A percentile compares a stretch with the other conserved stretches of the same genome.
These are phyloP conservation scores for Bambusicola thoracicus DNA, from an alignment of 2,113 vertebrate species.

Conservation along the genomic window DNA sequence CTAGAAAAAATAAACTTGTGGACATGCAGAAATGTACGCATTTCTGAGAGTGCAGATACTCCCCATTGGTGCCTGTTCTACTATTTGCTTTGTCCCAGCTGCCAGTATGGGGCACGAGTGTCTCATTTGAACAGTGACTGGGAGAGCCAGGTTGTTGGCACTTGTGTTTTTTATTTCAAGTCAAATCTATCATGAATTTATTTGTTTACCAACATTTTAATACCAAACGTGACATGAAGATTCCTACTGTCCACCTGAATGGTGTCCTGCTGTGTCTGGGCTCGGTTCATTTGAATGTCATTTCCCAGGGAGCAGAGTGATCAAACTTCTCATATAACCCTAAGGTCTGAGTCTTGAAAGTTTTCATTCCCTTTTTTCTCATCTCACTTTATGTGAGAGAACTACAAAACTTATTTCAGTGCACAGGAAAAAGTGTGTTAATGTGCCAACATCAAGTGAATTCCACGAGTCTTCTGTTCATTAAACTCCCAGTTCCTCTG, in stretches of 20 bases:
- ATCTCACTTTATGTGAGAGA: conserved; percentile 42
- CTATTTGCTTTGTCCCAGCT: not conserved
- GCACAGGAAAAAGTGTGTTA: conserved; percentile 75
- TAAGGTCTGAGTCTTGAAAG: conserved; percentile 23
- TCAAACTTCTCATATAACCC: conserved; percentile 37
- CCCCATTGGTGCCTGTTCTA: not conserved
- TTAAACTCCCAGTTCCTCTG: conserved; percentile 74
- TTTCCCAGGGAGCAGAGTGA: not conserved
- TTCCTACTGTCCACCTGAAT: not conserved
- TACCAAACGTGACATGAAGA: not conserved
- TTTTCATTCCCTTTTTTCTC: not conserved
- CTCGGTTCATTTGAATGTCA: conserved; percentile 14
- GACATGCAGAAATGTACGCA: not conserved
- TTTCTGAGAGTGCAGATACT: not conserved
- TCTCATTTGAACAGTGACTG: not conserved
- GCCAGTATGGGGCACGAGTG: not conserved
- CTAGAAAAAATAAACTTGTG: not conserved
- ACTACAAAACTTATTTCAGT: conserved; percentile 68
- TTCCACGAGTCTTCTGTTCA: conserved; percentile 80
- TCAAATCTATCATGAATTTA: not conserved
- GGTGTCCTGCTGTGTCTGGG: conserved; percentile 8
- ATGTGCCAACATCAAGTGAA: conserved; percentile 84
- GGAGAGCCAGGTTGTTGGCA: not conserved
- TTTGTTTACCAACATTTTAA: not conserved
- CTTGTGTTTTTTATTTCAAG: not conserved